Conservation (phyloP, 2,888 invertebrate species). For the Hirtodrosophila trivittata region DNA sequence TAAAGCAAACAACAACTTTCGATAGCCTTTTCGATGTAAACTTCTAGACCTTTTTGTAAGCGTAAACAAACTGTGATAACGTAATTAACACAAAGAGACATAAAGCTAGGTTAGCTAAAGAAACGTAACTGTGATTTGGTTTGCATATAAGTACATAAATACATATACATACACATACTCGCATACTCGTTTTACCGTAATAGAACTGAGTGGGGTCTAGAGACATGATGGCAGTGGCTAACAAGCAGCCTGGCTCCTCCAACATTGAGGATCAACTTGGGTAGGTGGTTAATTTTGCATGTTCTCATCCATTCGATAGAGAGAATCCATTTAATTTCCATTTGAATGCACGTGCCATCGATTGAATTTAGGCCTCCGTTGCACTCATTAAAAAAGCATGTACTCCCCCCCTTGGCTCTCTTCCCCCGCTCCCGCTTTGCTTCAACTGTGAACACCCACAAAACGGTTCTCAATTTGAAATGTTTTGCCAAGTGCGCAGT, state of each 20-base stretch:
- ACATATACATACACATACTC: slow-evolving; percentile 12
- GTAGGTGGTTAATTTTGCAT: slow-evolving; percentile 36
- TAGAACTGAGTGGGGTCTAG: neutral
- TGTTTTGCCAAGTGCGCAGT: slow-evolving; percentile 77
- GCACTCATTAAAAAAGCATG: slow-evolving; percentile 14
- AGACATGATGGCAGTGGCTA: slow-evolving; percentile 15
- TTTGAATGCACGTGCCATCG: slow-evolving; percentile 50
- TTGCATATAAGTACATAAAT: slow-evolving; percentile 6
- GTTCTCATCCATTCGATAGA: neutral
- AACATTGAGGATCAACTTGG: slow-evolving; percentile 37
- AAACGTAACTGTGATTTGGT: slow-evolving; percentile 50
- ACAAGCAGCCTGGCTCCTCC: slow-evolving; percentile 17
- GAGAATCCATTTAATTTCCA: slow-evolving; percentile 12
- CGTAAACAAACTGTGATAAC: slow-evolving; percentile 70
- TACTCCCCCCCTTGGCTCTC: neutral
- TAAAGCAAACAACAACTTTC: slow-evolving; percentile 32
- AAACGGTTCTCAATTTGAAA: slow-evolving; percentile 50
- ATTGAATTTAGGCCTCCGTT: slow-evolving; percentile 33
- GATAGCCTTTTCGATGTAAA: slow-evolving; percentile 65
- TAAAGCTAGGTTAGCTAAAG: slow-evolving; percentile 20
- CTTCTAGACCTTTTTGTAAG: slow-evolving; percentile 43
- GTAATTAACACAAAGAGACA: slow-evolving; percentile 25
- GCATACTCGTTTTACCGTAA: too few species aligned
- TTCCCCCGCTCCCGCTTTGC: slow-evolving; percentile 10
- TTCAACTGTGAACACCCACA: slow-evolving; percentile 5